These are phyloP conservation scores for Minunthozetes semirufus DNA, from an alignment of 2,888 invertebrate genomes.

Conservation along the genomic window DNA sequence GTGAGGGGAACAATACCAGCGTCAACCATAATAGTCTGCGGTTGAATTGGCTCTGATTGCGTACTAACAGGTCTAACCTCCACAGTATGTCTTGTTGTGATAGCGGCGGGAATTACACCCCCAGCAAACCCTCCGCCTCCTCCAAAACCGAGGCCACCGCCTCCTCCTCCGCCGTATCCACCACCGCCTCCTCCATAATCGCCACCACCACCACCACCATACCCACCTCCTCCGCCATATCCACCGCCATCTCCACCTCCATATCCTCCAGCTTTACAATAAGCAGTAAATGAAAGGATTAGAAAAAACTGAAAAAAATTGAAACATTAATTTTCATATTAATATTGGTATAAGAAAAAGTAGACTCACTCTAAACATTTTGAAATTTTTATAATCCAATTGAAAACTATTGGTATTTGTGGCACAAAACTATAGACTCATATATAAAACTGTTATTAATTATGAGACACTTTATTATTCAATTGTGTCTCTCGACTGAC, in stretches of 20 bases:
- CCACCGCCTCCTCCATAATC: not conserved
- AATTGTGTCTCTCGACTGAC: too few species aligned
- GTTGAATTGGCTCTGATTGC: not conserved
- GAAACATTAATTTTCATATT: too few species aligned
- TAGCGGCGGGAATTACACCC: constrained; percentile 22
- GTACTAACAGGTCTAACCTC: not conserved
- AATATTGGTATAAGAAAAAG: too few species aligned
- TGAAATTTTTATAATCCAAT: too few species aligned
- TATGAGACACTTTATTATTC: too few species aligned
- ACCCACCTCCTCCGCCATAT: not conserved
- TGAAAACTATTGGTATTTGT: too few species aligned
- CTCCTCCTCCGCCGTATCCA: not conserved
- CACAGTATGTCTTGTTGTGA: not conserved
- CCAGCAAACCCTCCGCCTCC: constrained; percentile 1
- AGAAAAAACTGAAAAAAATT: not conserved
- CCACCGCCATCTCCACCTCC: not conserved
- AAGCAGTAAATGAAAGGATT: not conserved
- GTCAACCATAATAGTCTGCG: constrained; percentile 16
- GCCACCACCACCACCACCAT: not conserved
- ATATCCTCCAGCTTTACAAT: not conserved
- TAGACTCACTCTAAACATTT: too few species aligned
- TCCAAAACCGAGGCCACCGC: not conserved
- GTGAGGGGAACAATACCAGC: not conserved
- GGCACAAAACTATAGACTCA: too few species aligned
- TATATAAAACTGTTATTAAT: too few species aligned